Evolutionary conservation across 2,888 invertebrate species (phyloP).

Genomic region (Acrobasis consociella): DNA sequence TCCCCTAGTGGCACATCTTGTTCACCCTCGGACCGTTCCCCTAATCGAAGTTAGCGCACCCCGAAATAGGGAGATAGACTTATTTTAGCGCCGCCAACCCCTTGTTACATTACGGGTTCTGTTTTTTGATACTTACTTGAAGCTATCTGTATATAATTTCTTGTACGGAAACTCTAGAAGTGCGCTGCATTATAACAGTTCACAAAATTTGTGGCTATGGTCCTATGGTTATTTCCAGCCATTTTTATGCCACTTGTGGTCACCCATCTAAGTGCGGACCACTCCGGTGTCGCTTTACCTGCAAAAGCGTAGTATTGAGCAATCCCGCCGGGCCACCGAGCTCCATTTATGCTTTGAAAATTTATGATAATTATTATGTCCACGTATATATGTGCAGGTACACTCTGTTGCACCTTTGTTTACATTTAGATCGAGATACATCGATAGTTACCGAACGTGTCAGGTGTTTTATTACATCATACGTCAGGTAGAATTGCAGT

Average conservation of each 20-base stretch:
- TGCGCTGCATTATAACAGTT: conserved; percentile 36
- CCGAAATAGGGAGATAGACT: conserved; percentile 66
- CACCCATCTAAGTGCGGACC: too few species aligned
- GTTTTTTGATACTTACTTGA: conserved; percentile 24
- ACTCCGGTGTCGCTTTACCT: too few species aligned
- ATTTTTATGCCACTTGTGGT: too few species aligned
- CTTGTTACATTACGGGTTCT: conserved; percentile 31
- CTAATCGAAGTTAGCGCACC: conserved; percentile 71
- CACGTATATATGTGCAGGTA: conserved; percentile 27
- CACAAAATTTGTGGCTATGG: conserved; percentile 28
- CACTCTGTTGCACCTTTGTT: conserved; percentile 48
- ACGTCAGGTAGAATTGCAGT: conserved; percentile 26
- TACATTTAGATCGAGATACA: conserved; percentile 48
- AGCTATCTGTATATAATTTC: conserved; percentile 7
- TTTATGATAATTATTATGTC: neutral
- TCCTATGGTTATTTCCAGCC: neutral
- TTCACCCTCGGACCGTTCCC: conserved; percentile 74
- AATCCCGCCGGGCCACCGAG: too few species aligned
- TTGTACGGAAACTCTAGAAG: conserved; percentile 5
- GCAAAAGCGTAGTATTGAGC: too few species aligned
- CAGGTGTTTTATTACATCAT: conserved; percentile 62
- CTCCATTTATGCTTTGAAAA: neutral
- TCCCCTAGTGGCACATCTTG: conserved; percentile 68
- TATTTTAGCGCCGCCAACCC: conserved; percentile 62
- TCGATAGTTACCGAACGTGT: conserved; percentile 45